Conservation (phyloP, 2,888 invertebrate species). For the Cinara cedri region DNA sequence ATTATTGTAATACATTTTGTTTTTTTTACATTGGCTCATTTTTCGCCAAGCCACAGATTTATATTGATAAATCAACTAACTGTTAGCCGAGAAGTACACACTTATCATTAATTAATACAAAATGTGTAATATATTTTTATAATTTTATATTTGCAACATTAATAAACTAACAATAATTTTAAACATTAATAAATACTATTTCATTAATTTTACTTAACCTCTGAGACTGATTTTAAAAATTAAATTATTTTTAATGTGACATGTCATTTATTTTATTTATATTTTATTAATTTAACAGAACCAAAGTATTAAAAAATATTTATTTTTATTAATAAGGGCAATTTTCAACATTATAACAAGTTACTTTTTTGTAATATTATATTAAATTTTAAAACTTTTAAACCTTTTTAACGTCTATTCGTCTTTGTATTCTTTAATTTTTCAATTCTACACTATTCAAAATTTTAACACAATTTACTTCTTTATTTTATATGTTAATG, state of each 20-base stretch:
- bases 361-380: neutral
- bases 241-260: slow-evolving; percentile 30
- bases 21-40: too few relatives aligned
- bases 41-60: too few relatives aligned
- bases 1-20: too few relatives aligned
- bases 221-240: slow-evolving; percentile 49
- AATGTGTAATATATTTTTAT: slow-evolving; percentile 20
- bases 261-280: slow-evolving; percentile 24
- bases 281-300: slow-evolving; percentile 24
- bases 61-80: neutral
- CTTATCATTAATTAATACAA: neutral
- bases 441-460: neutral
- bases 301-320: slow-evolving; percentile 39
- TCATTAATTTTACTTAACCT: slow-evolving; percentile 38
- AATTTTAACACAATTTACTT: neutral
- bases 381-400: neutral
- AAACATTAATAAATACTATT: neutral
- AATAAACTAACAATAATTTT: slow-evolving; percentile 13
- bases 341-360: neutral
- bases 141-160: slow-evolving; percentile 38
- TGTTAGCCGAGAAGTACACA: neutral
- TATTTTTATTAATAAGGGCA: neutral
- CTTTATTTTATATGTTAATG: neutral
- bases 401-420: neutral
- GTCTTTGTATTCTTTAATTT: neutral